Evolutionary conservation across 2,113 vertebrate species (phyloP).

Genomic region (Notechis scutatus): DNA sequence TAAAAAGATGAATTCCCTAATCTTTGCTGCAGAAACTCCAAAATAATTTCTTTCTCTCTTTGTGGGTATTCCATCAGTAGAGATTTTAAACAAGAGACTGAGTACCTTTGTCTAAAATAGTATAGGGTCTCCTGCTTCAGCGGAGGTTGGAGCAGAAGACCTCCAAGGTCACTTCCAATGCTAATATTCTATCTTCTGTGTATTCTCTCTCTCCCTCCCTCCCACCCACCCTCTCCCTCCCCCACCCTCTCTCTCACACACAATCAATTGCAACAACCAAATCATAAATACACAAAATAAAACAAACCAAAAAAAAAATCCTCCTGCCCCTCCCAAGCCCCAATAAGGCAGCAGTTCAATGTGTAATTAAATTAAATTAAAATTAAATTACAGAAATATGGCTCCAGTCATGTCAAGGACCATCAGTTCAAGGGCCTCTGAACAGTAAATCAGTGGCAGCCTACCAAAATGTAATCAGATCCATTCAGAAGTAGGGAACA

Average conservation of each 20-base stretch:
- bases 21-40: not conserved
- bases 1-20: not conserved
- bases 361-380: not conserved
- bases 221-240: too few relatives aligned
- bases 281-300: not conserved
- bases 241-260: not conserved
- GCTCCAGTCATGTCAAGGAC: not conserved
- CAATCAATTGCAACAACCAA: not conserved
- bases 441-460: not conserved
- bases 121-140: too few relatives aligned
- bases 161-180: not conserved
- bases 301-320: not conserved
- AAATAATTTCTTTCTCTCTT: not conserved
- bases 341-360: not conserved
- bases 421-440: not conserved
- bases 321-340: not conserved
- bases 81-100: not conserved
- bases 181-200: not conserved
- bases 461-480: not conserved
- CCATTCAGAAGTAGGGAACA: not conserved
- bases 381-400: not conserved
- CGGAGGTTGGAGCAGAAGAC: too few relatives aligned
- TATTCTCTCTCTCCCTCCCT: not conserved
- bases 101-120: not conserved
- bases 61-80: not conserved